Conservation (phyloP, 2,797 vertebrate species). For the Typhlichthys eigenmanni region DNA sequence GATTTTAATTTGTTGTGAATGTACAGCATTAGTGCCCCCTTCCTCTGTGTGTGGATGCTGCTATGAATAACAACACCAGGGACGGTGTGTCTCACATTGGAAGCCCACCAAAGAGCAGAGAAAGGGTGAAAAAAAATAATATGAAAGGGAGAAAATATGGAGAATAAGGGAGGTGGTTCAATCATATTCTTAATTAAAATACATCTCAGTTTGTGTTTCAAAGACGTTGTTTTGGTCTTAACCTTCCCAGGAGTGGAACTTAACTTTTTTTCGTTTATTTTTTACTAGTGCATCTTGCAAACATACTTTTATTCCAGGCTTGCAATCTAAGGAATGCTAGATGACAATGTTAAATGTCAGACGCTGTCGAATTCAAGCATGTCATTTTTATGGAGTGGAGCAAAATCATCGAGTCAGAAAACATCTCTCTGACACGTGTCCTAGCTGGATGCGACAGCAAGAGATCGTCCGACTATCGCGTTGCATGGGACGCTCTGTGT, state of each 20-base stretch:
- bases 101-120: slow-evolving; percentile 5
- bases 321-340: background rate
- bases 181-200: slow-evolving; percentile 11
- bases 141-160: background rate
- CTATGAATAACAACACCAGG: slow-evolving; percentile 42
- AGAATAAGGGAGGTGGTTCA: slow-evolving; percentile 6
- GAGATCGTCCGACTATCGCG: too few species aligned
- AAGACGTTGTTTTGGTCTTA: too few species aligned
- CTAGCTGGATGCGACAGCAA: too few species aligned
- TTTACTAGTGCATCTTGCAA: too few species aligned
- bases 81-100: background rate
- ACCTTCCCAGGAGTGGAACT: too few species aligned
- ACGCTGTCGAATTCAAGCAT: background rate
- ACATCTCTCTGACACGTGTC: slow-evolving; percentile 16
- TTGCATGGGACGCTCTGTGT: too few species aligned
- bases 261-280: too few species aligned
- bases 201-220: background rate
- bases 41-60: slow-evolving; percentile 19
- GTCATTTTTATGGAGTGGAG: slow-evolving; percentile 7
- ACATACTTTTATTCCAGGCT: too few species aligned
- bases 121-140: background rate
- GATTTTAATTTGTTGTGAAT: slow-evolving; percentile 53
- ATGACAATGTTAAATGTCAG: slow-evolving; percentile 18
- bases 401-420: slow-evolving; percentile 37
- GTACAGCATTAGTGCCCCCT: slow-evolving; percentile 34